phyloP scores from a whole-genome alignment of 1,140 invertebrate genomes.

The Phymastichus coffea region DNA sequence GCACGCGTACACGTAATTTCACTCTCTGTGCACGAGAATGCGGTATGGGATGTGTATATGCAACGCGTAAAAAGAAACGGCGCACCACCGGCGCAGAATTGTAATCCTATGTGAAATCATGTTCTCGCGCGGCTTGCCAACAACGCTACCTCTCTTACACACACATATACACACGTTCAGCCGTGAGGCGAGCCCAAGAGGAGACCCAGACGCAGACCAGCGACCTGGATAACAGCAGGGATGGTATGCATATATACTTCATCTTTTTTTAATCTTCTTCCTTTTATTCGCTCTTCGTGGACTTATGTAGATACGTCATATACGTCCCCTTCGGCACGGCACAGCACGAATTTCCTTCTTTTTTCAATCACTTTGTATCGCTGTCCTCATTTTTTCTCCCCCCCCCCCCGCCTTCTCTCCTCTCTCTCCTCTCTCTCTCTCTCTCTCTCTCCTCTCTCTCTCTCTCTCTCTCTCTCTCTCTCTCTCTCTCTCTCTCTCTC shows the following conservation, averaged over 20 bases:
- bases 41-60: too few species aligned
- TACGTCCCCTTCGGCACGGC: slow-evolving; percentile 4
- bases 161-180: too few species aligned
- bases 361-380: neutral
- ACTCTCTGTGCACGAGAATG: slow-evolving; percentile 22
- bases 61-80: too few species aligned
- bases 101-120: slow-evolving; percentile 43
- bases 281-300: slow-evolving; percentile 22
- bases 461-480: too few species aligned
- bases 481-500: too few species aligned
- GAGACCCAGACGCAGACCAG: slow-evolving; percentile 48
- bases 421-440: too few species aligned
- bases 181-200: slow-evolving; percentile 47
- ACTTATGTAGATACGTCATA: too few species aligned
- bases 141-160: slow-evolving; percentile 39
- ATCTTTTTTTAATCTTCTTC: slow-evolving; percentile 29
- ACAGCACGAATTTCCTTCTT: neutral
- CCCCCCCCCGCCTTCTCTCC: too few species aligned
- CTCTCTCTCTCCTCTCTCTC: too few species aligned
- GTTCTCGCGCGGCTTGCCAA: slow-evolving; percentile 47
- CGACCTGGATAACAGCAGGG: slow-evolving; percentile 48
- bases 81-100: too few species aligned
- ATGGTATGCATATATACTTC: slow-evolving; percentile 44
- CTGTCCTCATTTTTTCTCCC: too few species aligned
- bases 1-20: too few species aligned